Conservation (phyloP, 1,140 invertebrate genomes). For the Neomicropteryx cornuta region DNA sequence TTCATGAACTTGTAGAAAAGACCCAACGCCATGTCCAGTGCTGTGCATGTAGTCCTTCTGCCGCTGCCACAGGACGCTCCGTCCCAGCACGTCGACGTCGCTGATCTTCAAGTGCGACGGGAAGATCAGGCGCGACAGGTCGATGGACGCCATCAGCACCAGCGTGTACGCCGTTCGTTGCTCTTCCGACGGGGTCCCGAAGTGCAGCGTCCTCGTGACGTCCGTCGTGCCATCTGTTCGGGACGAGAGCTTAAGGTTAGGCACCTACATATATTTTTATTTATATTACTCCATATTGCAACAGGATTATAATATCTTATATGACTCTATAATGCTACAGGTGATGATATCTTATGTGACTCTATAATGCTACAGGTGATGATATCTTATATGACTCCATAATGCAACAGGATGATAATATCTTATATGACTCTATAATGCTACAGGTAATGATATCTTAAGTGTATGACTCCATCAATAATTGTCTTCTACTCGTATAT, state of each 20-base stretch:
- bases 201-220: slow-evolving; percentile 84
- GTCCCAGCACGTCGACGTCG: slow-evolving; percentile 62
- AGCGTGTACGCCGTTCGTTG: slow-evolving; percentile 78
- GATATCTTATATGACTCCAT: too few relatives aligned
- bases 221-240: slow-evolving; percentile 88
- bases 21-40: slow-evolving; percentile 84
- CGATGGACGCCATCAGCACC: slow-evolving; percentile 80
- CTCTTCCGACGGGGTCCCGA: slow-evolving; percentile 62
- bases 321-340: slow-evolving; percentile 1
- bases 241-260: slow-evolving; percentile 18
- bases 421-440: too few relatives aligned
- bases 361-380: too few relatives aligned
- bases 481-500: too few relatives aligned
- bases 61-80: slow-evolving; percentile 68
- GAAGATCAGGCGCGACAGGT: slow-evolving; percentile 54
- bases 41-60: slow-evolving; percentile 78
- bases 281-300: slow-evolving; percentile 1
- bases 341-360: too few relatives aligned
- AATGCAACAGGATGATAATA: too few relatives aligned
- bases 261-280: too few relatives aligned
- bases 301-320: neutral
- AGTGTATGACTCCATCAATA: too few relatives aligned
- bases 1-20: slow-evolving; percentile 77
- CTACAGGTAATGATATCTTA: too few relatives aligned
- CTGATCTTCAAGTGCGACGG: slow-evolving; percentile 52